phyloP scores from a whole-genome alignment of 1,140 invertebrate genomes.

The Achroia grisella region DNA sequence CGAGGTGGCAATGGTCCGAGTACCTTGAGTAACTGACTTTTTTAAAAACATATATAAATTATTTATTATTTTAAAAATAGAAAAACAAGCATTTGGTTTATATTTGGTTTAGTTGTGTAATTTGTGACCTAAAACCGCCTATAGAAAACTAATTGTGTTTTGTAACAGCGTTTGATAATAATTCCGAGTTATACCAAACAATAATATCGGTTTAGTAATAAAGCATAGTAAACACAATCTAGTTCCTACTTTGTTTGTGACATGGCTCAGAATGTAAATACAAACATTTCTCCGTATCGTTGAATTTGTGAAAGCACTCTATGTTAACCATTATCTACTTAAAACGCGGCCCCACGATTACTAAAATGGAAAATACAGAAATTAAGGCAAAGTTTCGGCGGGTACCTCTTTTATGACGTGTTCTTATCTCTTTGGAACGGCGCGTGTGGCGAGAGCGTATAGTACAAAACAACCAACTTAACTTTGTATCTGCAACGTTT shows the following conservation, averaged over 20 bases:
- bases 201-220: background rate
- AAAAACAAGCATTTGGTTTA: background rate
- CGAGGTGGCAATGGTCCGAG: background rate
- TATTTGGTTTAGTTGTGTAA: background rate
- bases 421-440: slow-evolving; percentile 48
- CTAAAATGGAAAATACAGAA: slow-evolving; percentile 38
- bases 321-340: slow-evolving; percentile 21
- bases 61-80: background rate
- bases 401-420: slow-evolving; percentile 53
- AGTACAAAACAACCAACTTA: slow-evolving; percentile 13
- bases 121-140: too few species aligned
- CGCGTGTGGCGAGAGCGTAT: slow-evolving; percentile 28
- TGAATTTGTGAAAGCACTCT: slow-evolving; percentile 1
- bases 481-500: slow-evolving; percentile 15
- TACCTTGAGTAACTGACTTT: background rate
- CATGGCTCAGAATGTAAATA: slow-evolving; percentile 4
- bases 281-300: background rate
- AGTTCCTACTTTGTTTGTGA: background rate
- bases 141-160: background rate
- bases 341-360: slow-evolving; percentile 28
- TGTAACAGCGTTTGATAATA: background rate
- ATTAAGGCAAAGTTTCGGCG: slow-evolving; percentile 52
- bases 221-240: background rate
- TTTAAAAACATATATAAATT: background rate
- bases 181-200: background rate